Percentiles rank a stretch among this genome's conserved stretches.
phyloP scores from a whole-genome alignment of 2,797 vertebrate species.

The Dryobates pubescens region DNA sequence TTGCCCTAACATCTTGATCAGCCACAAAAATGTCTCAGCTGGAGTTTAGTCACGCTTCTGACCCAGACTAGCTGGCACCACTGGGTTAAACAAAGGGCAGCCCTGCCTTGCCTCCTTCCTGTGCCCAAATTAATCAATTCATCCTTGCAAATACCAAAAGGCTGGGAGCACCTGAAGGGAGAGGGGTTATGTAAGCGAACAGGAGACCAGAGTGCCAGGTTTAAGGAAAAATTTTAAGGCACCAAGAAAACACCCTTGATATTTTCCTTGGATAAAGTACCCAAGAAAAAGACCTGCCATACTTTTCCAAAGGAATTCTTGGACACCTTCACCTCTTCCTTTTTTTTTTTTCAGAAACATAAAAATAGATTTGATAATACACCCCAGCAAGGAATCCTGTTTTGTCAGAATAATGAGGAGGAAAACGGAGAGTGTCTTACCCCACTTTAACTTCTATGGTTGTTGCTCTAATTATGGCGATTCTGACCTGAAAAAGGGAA shows the following conservation, averaged over 20 bases:
- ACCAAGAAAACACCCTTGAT: not conserved
- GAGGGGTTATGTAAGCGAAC: not conserved
- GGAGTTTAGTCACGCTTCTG: slow-evolving; percentile 66
- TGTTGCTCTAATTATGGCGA: slow-evolving; percentile 3
- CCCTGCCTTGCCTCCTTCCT: slow-evolving; percentile 64
- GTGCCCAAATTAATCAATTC: slow-evolving; percentile 54
- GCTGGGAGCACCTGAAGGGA: slow-evolving; percentile 15
- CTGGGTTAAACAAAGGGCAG: slow-evolving; percentile 71
- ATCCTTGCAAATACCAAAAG: slow-evolving; percentile 55
- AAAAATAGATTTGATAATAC: slow-evolving; percentile 22
- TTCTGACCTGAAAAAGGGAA: not conserved
- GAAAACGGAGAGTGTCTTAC: slow-evolving; percentile 1
- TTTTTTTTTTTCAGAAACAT: not conserved
- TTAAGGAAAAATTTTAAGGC: not conserved
- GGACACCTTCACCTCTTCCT: not conserved
- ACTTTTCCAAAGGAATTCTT: not conserved
- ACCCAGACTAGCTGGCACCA: slow-evolving; percentile 73
- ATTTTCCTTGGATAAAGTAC: not conserved
- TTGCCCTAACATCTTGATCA: slow-evolving; percentile 67
- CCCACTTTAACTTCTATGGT: not conserved
- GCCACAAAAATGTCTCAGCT: slow-evolving; percentile 63
- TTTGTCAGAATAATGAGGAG: not conserved
- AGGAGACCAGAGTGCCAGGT: not conserved
- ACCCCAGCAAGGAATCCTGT: not conserved
- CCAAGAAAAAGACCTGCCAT: not conserved